These are phyloP conservation scores for Gallinago solitaria DNA, from an alignment of 2,797 vertebrate species.

Conservation along the genomic window DNA sequence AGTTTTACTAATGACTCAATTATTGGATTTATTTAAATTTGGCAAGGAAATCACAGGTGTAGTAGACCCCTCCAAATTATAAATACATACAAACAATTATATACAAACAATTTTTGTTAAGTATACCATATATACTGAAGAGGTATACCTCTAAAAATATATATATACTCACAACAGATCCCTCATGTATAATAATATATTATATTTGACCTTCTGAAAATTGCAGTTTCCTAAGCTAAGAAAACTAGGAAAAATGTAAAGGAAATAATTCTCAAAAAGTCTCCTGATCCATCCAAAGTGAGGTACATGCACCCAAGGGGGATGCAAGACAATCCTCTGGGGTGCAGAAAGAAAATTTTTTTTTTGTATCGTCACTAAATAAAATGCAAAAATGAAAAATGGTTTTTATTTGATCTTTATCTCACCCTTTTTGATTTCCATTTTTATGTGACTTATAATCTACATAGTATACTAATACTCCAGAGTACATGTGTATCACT, in stretches of 20 bases:
- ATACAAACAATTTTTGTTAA: neutral
- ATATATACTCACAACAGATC: rapidly evolving
- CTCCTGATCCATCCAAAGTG: neutral
- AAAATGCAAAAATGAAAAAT: neutral
- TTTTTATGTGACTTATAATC: neutral
- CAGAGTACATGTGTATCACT: rapidly evolving
- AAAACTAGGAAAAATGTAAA: neutral
- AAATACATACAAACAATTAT: neutral
- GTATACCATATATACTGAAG: neutral
- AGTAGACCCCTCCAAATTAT: neutral
- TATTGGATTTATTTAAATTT: neutral
- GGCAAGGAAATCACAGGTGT: neutral
- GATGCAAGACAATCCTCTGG: neutral
- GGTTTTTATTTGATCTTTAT: neutral
- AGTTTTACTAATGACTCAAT: neutral
- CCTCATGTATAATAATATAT: neutral
- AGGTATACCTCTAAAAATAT: neutral
- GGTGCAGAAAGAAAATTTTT: rapidly evolving
- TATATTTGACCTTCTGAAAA: neutral
- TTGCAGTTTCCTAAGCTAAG: neutral
- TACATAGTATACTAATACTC: neutral
- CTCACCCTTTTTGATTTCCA: neutral
- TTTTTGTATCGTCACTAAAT: neutral
- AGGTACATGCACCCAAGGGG: rapidly evolving
- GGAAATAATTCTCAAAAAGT: neutral